Percentiles rank a stretch among this genome's conserved stretches.
These are phyloP conservation scores for Columbina picui DNA, from an alignment of 2,113 vertebrate genomes.

Conservation along the genomic window DNA sequence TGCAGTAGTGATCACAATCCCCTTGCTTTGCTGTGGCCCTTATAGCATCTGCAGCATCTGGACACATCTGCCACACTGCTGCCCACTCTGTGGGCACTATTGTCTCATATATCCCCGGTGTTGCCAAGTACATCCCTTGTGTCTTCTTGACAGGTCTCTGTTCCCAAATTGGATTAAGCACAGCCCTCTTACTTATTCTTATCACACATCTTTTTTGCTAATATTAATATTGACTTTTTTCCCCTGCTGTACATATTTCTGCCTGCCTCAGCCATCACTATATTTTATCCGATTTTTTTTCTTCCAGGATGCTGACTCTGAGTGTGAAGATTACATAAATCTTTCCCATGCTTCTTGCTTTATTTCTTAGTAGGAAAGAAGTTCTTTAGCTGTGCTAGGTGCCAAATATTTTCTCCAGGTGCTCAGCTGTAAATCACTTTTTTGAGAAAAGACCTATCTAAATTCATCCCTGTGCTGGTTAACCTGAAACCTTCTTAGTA, in stretches of 20 bases:
- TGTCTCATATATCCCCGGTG: neutral
- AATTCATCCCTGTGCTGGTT: neutral
- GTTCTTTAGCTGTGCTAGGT: neutral
- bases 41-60: neutral
- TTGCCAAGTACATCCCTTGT: neutral
- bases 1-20: neutral
- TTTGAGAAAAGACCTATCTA: neutral
- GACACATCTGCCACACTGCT: rapidly evolving
- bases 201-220: neutral
- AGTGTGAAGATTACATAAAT: neutral
- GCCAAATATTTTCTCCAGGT: neutral
- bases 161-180: neutral
- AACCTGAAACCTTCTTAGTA: neutral
- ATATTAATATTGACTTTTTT: neutral
- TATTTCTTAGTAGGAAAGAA: neutral
- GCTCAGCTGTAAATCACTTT: neutral
- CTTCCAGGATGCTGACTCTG: neutral
- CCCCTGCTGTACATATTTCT: neutral
- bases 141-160: neutral
- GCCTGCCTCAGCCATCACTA: neutral
- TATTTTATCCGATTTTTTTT: conserved; percentile 9
- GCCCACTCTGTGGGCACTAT: neutral
- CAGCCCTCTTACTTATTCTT: neutral
- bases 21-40: rapidly evolving
- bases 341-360: neutral